Evolutionary conservation across 2,888 invertebrate genomes (phyloP).

Genomic region (Leptinotarsa rubiginosa): DNA sequence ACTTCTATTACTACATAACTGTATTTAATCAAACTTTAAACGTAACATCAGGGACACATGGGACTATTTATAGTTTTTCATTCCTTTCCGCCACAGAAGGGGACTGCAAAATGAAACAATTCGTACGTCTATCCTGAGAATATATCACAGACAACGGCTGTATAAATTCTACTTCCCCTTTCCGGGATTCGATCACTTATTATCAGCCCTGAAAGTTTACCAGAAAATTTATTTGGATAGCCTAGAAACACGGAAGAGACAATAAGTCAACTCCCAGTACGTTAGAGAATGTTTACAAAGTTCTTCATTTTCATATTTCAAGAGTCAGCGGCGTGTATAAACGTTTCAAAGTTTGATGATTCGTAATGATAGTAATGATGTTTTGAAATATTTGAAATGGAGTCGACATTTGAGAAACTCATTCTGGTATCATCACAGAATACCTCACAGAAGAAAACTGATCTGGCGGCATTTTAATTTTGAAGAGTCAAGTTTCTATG

Average conservation of each 20-base stretch:
- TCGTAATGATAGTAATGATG: too few relatives aligned
- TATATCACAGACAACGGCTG: constrained; percentile 25
- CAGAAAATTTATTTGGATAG: constrained; percentile 17
- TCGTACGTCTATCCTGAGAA: constrained; percentile 25
- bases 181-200: constrained; percentile 19
- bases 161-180: constrained; percentile 17
- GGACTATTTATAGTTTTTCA: constrained; percentile 12
- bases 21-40: background rate
- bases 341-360: too few relatives aligned
- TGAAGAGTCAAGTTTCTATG: too few relatives aligned
- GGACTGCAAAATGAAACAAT: constrained; percentile 18
- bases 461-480: too few relatives aligned
- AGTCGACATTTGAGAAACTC: too few relatives aligned
- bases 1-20: background rate
- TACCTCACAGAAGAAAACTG: too few relatives aligned
- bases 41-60: background rate
- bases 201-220: constrained; percentile 23
- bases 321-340: background rate
- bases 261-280: background rate
- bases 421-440: too few relatives aligned
- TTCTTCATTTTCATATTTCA: background rate
- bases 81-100: background rate
- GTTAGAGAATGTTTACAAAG: background rate
- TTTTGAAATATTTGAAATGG: too few relatives aligned
- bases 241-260: constrained; percentile 3